Percentiles rank a stretch among this genome's conserved stretches.
phyloP scores from a whole-genome alignment of 2,888 invertebrate species.

The Perdita meconis region DNA sequence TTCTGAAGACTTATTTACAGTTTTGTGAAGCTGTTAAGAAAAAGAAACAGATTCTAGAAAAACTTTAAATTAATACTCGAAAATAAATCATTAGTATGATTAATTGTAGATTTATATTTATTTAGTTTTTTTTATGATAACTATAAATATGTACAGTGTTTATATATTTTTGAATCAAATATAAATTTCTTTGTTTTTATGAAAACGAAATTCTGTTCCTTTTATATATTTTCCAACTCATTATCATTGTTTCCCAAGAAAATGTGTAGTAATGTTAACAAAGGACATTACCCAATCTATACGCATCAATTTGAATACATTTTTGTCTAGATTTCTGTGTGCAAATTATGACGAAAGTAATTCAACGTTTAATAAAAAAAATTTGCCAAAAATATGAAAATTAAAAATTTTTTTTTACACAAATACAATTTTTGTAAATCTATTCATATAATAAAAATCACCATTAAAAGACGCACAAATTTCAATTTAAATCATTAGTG shows the following conservation, averaged over 20 bases:
- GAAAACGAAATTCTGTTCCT: slow-evolving; percentile 8
- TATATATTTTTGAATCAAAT: not conserved
- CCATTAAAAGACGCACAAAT: too few species aligned
- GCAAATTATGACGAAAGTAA: too few species aligned
- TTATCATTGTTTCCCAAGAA: not conserved
- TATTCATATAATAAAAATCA: too few species aligned
- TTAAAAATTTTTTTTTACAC: too few species aligned
- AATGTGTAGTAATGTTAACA: too few species aligned
- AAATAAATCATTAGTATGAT: not conserved
- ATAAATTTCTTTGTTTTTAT: slow-evolving; percentile 16
- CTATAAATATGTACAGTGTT: slow-evolving; percentile 37
- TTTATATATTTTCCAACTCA: slow-evolving; percentile 9
- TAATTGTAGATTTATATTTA: slow-evolving; percentile 1
- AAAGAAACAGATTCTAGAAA: slow-evolving; percentile 79
- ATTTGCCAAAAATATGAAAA: too few species aligned
- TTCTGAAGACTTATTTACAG: slow-evolving; percentile 82
- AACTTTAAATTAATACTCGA: slow-evolving; percentile 36
- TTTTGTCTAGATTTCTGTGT: too few species aligned
- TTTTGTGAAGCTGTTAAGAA: slow-evolving; percentile 82
- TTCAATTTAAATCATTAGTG: too few species aligned
- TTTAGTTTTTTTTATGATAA: slow-evolving; percentile 9
- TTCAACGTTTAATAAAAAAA: too few species aligned
- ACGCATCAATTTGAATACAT: too few species aligned
- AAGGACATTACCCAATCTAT: too few species aligned
- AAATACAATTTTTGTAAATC: too few species aligned